Evolutionary conservation across 2,797 vertebrate genomes (phyloP).

Genomic region (Melanogrammus aeglefinus): DNA sequence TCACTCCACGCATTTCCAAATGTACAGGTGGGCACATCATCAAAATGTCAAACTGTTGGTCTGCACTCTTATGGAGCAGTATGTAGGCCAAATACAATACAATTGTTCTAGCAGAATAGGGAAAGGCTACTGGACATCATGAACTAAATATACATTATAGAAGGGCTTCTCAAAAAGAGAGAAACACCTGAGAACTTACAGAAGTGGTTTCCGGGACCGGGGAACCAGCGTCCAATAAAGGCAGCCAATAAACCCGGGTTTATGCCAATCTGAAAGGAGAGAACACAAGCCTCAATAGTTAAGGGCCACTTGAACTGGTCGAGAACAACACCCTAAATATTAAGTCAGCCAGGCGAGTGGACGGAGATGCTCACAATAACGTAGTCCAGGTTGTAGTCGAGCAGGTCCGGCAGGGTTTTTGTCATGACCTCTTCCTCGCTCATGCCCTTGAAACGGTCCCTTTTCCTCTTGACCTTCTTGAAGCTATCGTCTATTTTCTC

Average conservation of each 20-base stretch:
- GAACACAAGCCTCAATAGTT: not conserved
- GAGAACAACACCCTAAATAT: not conserved
- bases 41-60: not conserved
- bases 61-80: not conserved
- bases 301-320: not conserved
- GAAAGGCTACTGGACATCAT: not conserved
- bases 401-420: slow-evolving; percentile 94
- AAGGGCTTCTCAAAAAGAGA: not conserved
- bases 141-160: not conserved
- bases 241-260: slow-evolving; percentile 98
- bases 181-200: slow-evolving; percentile 74
- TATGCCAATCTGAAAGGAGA: slow-evolving; percentile 86
- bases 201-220: slow-evolving; percentile 97
- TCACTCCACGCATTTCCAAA: not conserved
- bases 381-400: slow-evolving; percentile 93
- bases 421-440: slow-evolving; percentile 95
- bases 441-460: slow-evolving; percentile 95
- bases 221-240: slow-evolving; percentile 95
- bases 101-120: not conserved
- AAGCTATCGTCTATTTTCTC: slow-evolving; percentile 95
- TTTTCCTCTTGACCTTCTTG: slow-evolving; percentile 95
- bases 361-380: slow-evolving; percentile 84
- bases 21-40: not conserved
- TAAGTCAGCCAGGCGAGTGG: not conserved
- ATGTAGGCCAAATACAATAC: not conserved